A percentile compares a stretch with the other conserved stretches of the same genome.
These are phyloP conservation scores for Tyto alba DNA, from an alignment of 2,113 vertebrate genomes.

Conservation along the genomic window DNA sequence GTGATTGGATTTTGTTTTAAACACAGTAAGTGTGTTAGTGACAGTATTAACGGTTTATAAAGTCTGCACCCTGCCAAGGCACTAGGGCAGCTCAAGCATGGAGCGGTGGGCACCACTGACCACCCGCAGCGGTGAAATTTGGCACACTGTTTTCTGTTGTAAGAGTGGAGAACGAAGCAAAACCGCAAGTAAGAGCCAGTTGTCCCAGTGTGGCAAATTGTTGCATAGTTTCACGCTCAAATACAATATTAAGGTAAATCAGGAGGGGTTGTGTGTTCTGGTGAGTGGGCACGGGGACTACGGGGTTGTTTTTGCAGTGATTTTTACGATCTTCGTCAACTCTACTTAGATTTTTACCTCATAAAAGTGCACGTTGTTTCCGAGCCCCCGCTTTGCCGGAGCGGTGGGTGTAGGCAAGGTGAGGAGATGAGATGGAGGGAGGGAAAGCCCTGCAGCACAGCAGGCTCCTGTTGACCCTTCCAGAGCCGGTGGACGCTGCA, in stretches of 20 bases:
- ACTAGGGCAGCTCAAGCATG: background rate
- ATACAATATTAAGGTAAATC: rapidly evolving
- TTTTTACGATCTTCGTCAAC: background rate
- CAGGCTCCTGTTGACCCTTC: background rate
- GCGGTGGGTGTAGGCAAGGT: background rate
- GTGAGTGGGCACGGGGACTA: background rate
- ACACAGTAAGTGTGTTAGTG: background rate
- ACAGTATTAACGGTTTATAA: background rate
- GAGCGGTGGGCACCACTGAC: background rate
- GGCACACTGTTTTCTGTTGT: rapidly evolving
- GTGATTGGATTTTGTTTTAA: background rate
- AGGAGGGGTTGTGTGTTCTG: background rate
- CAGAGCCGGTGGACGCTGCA: rapidly evolving
- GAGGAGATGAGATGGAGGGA: background rate
- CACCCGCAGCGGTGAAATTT: background rate
- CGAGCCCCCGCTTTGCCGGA: background rate
- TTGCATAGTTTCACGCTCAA: background rate
- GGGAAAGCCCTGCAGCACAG: background rate
- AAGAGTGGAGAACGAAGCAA: background rate
- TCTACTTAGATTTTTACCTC: background rate
- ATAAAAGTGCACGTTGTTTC: background rate
- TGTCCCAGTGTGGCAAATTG: background rate
- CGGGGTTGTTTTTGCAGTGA: background rate
- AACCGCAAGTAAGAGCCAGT: background rate
- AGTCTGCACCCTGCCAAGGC: background rate